Conservation (phyloP, 2,888 invertebrate genomes). For the Gibbula magus region DNA sequence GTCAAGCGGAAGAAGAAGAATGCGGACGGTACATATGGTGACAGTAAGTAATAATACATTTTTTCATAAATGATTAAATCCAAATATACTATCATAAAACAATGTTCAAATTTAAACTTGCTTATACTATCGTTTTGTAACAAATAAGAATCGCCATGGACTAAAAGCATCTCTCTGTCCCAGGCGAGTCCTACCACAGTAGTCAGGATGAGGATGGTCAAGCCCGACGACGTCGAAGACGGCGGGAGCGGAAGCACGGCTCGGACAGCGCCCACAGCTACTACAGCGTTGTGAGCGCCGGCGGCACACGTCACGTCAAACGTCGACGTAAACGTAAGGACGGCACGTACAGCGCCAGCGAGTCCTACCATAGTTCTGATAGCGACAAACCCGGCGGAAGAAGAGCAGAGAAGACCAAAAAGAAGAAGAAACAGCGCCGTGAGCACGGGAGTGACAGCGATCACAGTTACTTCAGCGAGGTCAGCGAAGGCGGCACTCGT, state of each 20-base stretch:
- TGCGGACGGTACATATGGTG: slow-evolving; percentile 70
- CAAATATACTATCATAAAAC: too few relatives aligned
- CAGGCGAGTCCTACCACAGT: slow-evolving; percentile 71
- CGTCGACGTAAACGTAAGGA: slow-evolving; percentile 63
- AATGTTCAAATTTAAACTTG: too few relatives aligned
- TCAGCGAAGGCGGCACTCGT: slow-evolving; percentile 70
- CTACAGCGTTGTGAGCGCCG: slow-evolving; percentile 70
- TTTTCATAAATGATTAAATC: background rate
- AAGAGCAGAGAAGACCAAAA: slow-evolving; percentile 57
- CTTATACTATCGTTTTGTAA: too few relatives aligned
- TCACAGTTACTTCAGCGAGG: slow-evolving; percentile 70
- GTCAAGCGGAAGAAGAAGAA: slow-evolving; percentile 65
- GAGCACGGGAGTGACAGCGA: slow-evolving; percentile 70
- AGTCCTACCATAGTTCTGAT: slow-evolving; percentile 71
- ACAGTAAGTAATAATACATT: background rate
- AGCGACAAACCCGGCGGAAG: slow-evolving; percentile 61
- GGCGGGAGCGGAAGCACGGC: slow-evolving; percentile 69
- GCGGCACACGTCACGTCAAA: slow-evolving; percentile 71
- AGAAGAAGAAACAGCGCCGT: slow-evolving; percentile 56
- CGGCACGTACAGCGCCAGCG: slow-evolving; percentile 71
- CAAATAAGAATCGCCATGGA: too few relatives aligned
- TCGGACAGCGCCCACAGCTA: slow-evolving; percentile 72
- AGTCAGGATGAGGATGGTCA: slow-evolving; percentile 65
- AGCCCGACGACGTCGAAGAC: slow-evolving; percentile 65
- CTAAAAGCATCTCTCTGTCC: background rate